Evolutionary conservation across 2,888 invertebrate genomes (phyloP), one percentile per base, ranked within the genome.

Genomic region (Aphidius colemani): DNA sequence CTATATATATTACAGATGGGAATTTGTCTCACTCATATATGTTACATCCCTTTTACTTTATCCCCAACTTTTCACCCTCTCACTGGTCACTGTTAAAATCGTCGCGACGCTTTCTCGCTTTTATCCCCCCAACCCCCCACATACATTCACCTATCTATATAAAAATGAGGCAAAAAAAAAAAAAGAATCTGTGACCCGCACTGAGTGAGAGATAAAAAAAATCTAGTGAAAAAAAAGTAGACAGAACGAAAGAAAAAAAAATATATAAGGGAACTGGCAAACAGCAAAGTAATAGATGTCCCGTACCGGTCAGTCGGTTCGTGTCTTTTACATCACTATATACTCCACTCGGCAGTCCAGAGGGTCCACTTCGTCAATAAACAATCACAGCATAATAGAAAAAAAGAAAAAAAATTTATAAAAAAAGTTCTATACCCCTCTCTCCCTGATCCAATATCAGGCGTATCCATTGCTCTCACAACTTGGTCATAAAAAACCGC

Each of bases 221-320:
- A 18, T 18, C 13, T 18, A 18, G 13, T 18, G 2, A 18, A 18
- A 18, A 18, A 18, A 18, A 18, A 18, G 13, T 18, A 18, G 46
- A 30, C 40, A 53, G 13, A 40, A 49, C 13, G 45, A 18, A 18
- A 18, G 2, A 18, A 18, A 13, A 30, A 40, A 49, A 50, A 58
- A 48, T n/a, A n/a, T n/a, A 55, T 58, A 55, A 49, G 59, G 63
- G 55, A 18, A 73, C 69, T 66, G 71, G 70, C 71, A 72, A 77
- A 77, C 76, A 76, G 77, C 79, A 78, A 80, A 80, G 81, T 81
- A 81, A 81, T 81, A 80, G 80, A 81, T 81, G 80, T 78, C 77
- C 74, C 73, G 69, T 65, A 63, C 60, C 55, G 69, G 67, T 65
- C 66, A 69, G 63, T 66, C 51, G 59, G 58, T 53, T 41, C 61